These are phyloP conservation scores for Dicranocentrus wangi DNA, from an alignment of 2,888 invertebrate species.

Conservation along the genomic window DNA sequence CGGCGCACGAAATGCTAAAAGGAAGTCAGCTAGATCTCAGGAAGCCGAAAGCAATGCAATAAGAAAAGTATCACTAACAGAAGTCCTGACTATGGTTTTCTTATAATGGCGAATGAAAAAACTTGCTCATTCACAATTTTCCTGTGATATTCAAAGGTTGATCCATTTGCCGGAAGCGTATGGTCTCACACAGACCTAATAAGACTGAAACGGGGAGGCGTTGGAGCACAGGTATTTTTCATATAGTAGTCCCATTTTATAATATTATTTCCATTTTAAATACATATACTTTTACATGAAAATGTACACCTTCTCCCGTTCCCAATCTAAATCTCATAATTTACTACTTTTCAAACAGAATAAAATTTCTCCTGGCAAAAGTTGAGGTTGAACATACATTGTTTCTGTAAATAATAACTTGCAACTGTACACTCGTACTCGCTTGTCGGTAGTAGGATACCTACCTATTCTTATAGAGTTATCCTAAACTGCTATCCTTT, in stretches of 20 bases:
- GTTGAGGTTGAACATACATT: too few species aligned
- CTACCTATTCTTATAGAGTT: too few species aligned
- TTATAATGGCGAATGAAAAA: constrained; percentile 17
- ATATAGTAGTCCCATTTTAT: neutral
- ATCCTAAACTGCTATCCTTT: too few species aligned
- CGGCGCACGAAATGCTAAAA: too few species aligned
- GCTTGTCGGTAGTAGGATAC: too few species aligned
- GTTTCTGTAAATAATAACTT: too few species aligned
- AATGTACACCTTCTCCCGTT: neutral
- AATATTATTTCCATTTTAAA: neutral
- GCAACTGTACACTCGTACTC: too few species aligned
- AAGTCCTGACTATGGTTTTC: neutral
- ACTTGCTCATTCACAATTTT: neutral
- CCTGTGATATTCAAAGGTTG: constrained; percentile 59
- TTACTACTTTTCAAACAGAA: constrained; percentile 5
- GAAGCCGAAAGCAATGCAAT: constrained; percentile 20
- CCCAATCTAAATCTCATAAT: neutral
- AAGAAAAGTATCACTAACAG: neutral
- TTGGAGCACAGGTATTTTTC: constrained; percentile 74
- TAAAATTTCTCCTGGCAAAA: neutral
- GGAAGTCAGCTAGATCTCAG: too few species aligned
- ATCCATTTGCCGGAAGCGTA: constrained; percentile 71
- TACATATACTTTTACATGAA: constrained; percentile 7
- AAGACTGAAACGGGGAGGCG: constrained; percentile 74
- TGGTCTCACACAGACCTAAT: constrained; percentile 75